Conservation (phyloP, 2,113 vertebrate genomes). For the Cyprinodon brontotheroides region DNA sequence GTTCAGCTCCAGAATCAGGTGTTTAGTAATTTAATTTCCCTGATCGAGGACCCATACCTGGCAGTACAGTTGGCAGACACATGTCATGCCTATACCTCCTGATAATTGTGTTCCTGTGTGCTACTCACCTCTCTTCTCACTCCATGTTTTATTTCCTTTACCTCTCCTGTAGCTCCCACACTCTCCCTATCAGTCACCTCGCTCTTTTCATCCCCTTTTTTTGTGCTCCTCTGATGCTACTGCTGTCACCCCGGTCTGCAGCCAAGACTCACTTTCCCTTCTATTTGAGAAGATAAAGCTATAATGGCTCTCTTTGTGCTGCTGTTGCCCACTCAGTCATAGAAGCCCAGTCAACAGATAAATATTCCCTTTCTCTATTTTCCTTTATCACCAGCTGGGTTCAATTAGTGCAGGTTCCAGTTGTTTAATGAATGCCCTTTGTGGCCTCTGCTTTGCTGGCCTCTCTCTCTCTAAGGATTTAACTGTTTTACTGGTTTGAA, state of each 20-base stretch:
- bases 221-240: constrained; percentile 35
- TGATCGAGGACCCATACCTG: constrained; percentile 42
- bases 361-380: constrained; percentile 64
- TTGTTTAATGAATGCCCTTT: constrained; percentile 73
- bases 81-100: constrained; percentile 16
- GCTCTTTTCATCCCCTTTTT: constrained; percentile 63
- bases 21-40: constrained; percentile 66
- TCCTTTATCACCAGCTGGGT: constrained; percentile 71
- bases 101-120: constrained; percentile 45
- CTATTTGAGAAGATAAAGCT: constrained; percentile 80
- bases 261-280: constrained; percentile 54
- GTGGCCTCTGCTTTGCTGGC: constrained; percentile 73
- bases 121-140: constrained; percentile 38
- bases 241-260: constrained; percentile 44
- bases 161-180: constrained; percentile 40
- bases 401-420: constrained; percentile 77
- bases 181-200: constrained; percentile 66
- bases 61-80: neutral
- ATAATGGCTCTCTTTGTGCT: constrained; percentile 79
- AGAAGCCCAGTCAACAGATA: constrained; percentile 74
- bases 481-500: constrained; percentile 54
- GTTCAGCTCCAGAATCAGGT: constrained; percentile 59
- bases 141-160: constrained; percentile 40
- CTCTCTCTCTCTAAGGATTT: constrained; percentile 72
- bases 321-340: constrained; percentile 69